Base-by-base conservation (phyloP, 2,888 invertebrate genomes). In the Drosophila neutralis region DNA sequence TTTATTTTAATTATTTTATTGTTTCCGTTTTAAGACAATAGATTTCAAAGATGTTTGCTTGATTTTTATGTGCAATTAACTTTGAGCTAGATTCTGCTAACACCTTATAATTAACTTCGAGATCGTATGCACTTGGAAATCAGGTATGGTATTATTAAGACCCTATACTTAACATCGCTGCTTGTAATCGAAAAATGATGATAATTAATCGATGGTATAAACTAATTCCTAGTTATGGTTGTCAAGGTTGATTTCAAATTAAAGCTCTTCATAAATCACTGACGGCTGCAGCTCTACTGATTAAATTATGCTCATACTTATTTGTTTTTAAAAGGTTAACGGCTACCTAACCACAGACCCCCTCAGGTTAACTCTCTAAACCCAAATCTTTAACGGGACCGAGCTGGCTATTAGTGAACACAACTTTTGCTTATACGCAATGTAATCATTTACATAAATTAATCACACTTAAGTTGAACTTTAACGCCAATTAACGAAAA, bases 391-490 rank as follows among this genome's bases (percentile, higher is more conserved):
- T 40, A 80, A 77, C 87, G 58, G 64, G 56, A 57, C 61, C 67
- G n/a, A 48, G 40, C 58, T 70, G 53, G 40, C 60, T 70, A 82
- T 84, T 87, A 75, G 69, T 57, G 38, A 48, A 33, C 27, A 48
- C 38, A 56, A 27, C 52, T 57, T 36, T 69, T 40, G 62, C 10
- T 69, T 69, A 29, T n/a, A n/a, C 18, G 1, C 18, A 27, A 11
- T 21, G 63, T 69, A 54, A 69, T 27, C 18, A 80, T 84, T 84
- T 76, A 78, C 83, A 88, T 83, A 76, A 88, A 72, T 80, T 67
- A 65, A 57, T 38, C 40, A 68, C 67, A 68, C 76, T 82, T 82
- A 79, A 70, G 49, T 49, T 58, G 15, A 63, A 42, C 33, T 11
- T 58, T 15, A 63, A 42, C 33, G 11, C 40, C 24, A 42, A 53